Base-by-base conservation (phyloP, 2,888 invertebrate species). In the Stegana nigrithorax region DNA sequence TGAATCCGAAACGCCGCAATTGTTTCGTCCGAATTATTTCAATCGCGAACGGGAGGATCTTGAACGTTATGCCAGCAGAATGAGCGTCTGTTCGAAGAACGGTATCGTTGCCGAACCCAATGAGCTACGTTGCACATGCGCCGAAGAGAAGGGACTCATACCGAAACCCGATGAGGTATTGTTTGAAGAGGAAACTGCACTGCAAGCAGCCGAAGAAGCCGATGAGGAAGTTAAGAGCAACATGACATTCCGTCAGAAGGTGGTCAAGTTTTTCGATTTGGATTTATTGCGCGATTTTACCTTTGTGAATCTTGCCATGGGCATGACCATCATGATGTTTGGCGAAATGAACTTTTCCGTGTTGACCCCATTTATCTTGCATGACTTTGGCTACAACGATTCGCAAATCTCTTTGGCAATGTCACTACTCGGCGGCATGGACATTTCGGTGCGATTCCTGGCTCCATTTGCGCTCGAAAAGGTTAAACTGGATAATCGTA, bases 311-410 rank as follows among this genome's bases (percentile, higher is more conserved):
- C 85, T 92, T 44, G 90, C 91, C 87, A 67, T 92, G 63, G 92
- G 92, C 21, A 88, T 92, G 68, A 91, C 91, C 12, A 85, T 92
- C 47, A 91, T 91, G n/a, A 90, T 89, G 81, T 92, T 92, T 72
- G 90, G 89, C 19, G 92, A 92, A 81, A 80, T 92, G 55, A 92
- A 92, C 80, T 92, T 92, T 82, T 91, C 92, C 0, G 88, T 92
- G 51, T 79, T 92, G 57, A 92, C 92, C 0, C 92, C 92, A 0
- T 91, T 92, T 70, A 91, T 92, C 61, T 84, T 92, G 4, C 87
- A 89, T 29, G 91, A 91, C 70, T 91, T 89, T 69, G 89, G 90
- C 0, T 89, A 90, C 73, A 82, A 83, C 1, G 77, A 84, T n/a
- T 7, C 29, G 0, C 75, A 91, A 83, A 89, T 90, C 2, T 92